These are phyloP conservation scores for Triops longicaudatus DNA, from an alignment of 1,140 invertebrate genomes.

Conservation along the genomic window DNA sequence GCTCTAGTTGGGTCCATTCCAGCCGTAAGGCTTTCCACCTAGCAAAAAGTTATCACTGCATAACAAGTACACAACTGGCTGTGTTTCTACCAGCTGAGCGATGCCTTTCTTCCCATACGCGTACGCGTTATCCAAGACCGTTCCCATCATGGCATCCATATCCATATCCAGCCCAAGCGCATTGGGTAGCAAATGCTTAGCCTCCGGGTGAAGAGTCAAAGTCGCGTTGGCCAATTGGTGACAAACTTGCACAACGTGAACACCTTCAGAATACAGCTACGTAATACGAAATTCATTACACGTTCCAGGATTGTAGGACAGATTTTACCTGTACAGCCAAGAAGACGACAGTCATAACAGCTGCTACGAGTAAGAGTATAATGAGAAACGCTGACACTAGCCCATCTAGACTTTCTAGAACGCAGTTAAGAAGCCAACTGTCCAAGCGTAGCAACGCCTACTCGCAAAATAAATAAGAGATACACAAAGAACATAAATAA, in stretches of 20 bases:
- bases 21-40: conserved; percentile 67
- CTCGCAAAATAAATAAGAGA: neutral
- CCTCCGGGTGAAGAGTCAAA: conserved; percentile 75
- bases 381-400: conserved; percentile 52
- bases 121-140: conserved; percentile 84
- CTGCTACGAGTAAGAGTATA: conserved; percentile 44
- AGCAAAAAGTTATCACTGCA: conserved; percentile 17
- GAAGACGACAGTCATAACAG: conserved; percentile 46
- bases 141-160: conserved; percentile 72
- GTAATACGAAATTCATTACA: conserved; percentile 35
- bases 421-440: conserved; percentile 17
- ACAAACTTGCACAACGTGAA: conserved; percentile 80
- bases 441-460: conserved; percentile 32
- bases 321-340: conserved; percentile 49
- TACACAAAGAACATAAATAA: neutral
- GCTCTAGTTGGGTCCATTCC: conserved; percentile 73
- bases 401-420: conserved; percentile 50
- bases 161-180: conserved; percentile 38
- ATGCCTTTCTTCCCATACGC: conserved; percentile 78
- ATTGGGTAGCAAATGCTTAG: conserved; percentile 56
- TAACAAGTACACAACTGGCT: neutral
- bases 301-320: neutral
- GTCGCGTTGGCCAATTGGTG: conserved; percentile 84
- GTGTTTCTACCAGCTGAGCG: conserved; percentile 57
- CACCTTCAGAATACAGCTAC: conserved; percentile 88